phyloP scores from a whole-genome alignment of 2,113 vertebrate genomes.

The Sebastes schlegelii region DNA sequence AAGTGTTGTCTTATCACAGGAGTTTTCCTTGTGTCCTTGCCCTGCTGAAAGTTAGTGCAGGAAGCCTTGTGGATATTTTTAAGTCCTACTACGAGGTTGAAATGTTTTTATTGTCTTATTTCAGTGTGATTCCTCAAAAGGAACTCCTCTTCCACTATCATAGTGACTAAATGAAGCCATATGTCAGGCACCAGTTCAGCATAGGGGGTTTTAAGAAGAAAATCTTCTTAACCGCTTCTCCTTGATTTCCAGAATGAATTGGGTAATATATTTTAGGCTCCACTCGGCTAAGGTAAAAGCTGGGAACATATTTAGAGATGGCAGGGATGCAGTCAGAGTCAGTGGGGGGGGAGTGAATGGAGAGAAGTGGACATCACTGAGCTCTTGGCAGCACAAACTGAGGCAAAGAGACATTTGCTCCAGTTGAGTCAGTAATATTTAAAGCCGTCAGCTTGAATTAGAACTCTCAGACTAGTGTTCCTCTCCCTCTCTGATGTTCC shows the following conservation, averaged over 20 bases:
- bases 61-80: neutral
- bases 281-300: neutral
- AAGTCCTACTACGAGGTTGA: neutral
- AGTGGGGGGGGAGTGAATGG: neutral
- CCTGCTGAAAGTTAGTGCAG: too few relatives aligned
- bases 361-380: neutral
- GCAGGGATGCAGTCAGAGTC: neutral
- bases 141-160: neutral
- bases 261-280: neutral
- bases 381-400: neutral
- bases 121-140: neutral
- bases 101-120: neutral
- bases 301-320: neutral
- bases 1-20: neutral
- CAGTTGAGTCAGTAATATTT: conserved; percentile 20
- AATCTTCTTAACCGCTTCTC: neutral
- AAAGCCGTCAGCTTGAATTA: conserved; percentile 4
- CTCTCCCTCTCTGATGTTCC: neutral
- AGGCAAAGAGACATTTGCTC: conserved; percentile 17
- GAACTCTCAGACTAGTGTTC: neutral
- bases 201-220: neutral
- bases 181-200: neutral
- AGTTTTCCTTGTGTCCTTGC: too few relatives aligned
- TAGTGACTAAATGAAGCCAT: conserved; percentile 8
- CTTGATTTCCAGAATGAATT: neutral